phyloP scores from a whole-genome alignment of 2,797 vertebrate genomes.

The Pseudocheirus occidentalis region DNA sequence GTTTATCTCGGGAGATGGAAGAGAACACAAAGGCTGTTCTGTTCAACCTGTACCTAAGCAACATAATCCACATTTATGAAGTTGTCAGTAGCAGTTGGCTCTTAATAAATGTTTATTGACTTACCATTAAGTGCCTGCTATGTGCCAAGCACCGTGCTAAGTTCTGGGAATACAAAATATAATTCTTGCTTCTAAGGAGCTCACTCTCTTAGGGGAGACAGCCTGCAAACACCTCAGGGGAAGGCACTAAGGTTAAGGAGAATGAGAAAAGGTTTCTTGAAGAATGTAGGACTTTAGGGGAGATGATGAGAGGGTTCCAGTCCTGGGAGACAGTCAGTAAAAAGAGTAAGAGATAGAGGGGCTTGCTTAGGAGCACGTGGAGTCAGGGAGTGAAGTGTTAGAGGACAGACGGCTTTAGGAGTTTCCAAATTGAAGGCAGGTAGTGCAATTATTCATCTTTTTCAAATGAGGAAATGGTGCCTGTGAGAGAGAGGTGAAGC shows the following conservation, averaged over 20 bases:
- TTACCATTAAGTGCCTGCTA: not conserved
- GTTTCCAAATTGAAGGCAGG: not conserved
- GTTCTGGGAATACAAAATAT: not conserved
- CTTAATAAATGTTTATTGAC: not conserved
- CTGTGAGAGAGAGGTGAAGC: not conserved
- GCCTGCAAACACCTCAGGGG: not conserved
- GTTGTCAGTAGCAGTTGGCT: not conserved
- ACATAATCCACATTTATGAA: not conserved
- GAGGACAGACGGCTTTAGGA: not conserved
- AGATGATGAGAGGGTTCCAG: not conserved
- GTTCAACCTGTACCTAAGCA: not conserved
- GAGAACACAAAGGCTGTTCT: not conserved
- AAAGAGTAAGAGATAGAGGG: not conserved
- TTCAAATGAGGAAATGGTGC: not conserved
- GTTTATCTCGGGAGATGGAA: not conserved
- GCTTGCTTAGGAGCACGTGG: not conserved
- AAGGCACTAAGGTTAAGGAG: not conserved
- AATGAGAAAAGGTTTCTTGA: not conserved
- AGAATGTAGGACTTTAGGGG: not conserved
- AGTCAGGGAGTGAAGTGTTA: not conserved
- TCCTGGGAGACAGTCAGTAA: not conserved
- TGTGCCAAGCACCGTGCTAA: not conserved
- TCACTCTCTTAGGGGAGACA: not conserved
- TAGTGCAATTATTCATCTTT: not conserved
- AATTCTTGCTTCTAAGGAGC: not conserved